A percentile compares a stretch with the other conserved stretches of the same genome.
These are phyloP conservation scores for Adelges cooleyi DNA, from an alignment of 1,140 invertebrate species.

Conservation along the genomic window DNA sequence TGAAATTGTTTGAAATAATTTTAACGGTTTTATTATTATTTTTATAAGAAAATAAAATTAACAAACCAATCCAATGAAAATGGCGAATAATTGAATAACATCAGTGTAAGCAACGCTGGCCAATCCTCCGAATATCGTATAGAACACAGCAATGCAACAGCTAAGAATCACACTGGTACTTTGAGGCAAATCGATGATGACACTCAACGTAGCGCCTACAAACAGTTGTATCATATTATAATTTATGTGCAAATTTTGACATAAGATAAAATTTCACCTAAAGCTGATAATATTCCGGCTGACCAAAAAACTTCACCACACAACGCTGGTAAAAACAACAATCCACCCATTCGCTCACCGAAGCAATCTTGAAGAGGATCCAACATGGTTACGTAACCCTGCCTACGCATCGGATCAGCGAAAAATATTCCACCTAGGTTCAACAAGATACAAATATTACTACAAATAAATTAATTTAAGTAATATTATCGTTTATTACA, in stretches of 20 bases:
- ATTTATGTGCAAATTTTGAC: too few relatives aligned
- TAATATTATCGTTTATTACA: too few relatives aligned
- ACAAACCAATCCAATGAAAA: constrained; percentile 86
- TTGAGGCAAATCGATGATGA: constrained; percentile 93
- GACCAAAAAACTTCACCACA: constrained; percentile 98
- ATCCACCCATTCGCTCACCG: constrained; percentile 90
- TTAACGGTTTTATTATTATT: too few relatives aligned
- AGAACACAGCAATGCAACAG: constrained; percentile 90
- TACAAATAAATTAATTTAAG: too few relatives aligned
- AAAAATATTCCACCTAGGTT: constrained; percentile 88
- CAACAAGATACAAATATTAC: too few relatives aligned
- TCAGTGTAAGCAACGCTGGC: constrained; percentile 98
- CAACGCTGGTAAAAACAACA: constrained; percentile 90
- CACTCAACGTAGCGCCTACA: constrained; percentile 78
- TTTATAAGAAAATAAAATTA: not conserved
- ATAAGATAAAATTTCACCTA: constrained; percentile 50
- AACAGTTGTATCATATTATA: not conserved
- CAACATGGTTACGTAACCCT: constrained; percentile 97
- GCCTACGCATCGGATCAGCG: constrained; percentile 91
- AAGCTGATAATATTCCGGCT: constrained; percentile 86
- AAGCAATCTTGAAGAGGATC: constrained; percentile 94
- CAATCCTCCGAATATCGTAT: constrained; percentile 93
- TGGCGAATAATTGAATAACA: constrained; percentile 96
- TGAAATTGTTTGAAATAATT: too few relatives aligned
- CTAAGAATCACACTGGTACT: constrained; percentile 86